Conservation (phyloP, 1,140 invertebrate genomes). For the Drosophila melanogaster region Release_6_plus_ISO1_MT NT_033777.3:23764001-23764500, state of each 20-base stretch:
- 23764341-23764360: constrained; percentile 7
- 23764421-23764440: constrained; percentile 88
- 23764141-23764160: constrained; percentile 53
- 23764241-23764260: constrained; percentile 40
- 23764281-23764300: constrained; percentile 1
- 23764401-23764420: constrained; percentile 85
- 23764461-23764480: constrained; percentile 88
- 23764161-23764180: constrained; percentile 59
- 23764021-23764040: constrained; percentile 25
- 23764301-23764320: constrained; percentile 57
- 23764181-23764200: constrained; percentile 50
- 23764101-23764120: constrained; percentile 45
- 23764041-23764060: constrained; percentile 58
- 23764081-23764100: constrained; percentile 52
- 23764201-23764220: constrained; percentile 33
- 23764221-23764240: constrained; percentile 13
- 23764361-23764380: background rate
- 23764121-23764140: constrained; percentile 48
- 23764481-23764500: constrained; percentile 90
- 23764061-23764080: constrained; percentile 60
- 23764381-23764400: constrained; percentile 65
- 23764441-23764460: constrained; percentile 90
- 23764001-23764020: constrained; percentile 57
- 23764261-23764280: constrained; percentile 29
- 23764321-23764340: background rate